Evolutionary conservation across 2,797 vertebrate genomes (phyloP), one percentile per base, ranked within the genome.

Genomic region (Alcedo quadribrachys): DNA sequence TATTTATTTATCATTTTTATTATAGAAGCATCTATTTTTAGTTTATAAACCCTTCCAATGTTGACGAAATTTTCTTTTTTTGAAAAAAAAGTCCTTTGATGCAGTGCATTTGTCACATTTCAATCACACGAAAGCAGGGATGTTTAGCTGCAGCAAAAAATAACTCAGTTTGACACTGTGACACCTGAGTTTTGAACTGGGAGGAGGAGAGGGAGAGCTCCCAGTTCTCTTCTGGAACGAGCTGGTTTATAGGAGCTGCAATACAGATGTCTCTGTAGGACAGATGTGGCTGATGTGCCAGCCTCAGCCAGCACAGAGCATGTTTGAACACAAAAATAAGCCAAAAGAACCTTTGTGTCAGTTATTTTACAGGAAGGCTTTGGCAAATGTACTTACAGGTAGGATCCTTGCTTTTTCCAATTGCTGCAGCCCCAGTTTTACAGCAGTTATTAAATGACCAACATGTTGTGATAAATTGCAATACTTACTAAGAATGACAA

Each of bases 161-260:
- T 68, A 76, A 58, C 22, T 81, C 73, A 32, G 50, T 83, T 88
- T 93, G 89, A 81, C 92, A 80, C 65, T 30, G 51, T 21, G 7
- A 40, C 45, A 84, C 54, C 51, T 90, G 84, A 70, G 55, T 69
- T 75, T 87, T 57, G 69, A 84, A 70, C 37, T 76, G 81, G 89
- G 79, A 78, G 62, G 9, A 77, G 55, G 9, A 46, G 18, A 62
- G 43, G 55, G 8, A 46, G 19, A 62, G 43, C 83, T 25, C 18
- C 11, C 17, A n/a, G 32, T 96, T 87, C 10, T 98, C 97, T 16
- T 95, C 69, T 81, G 84, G 95, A 79, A 98, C 92, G 53, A 98
- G 97, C 93, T 98, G 97, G 46, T 97, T 86, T 35, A n/a, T 58
- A 28, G 85, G 61, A 74, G n/a, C 94, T 85, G 18, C 24, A 54